Percentiles rank a stretch among this genome's conserved stretches.
phyloP scores from a whole-genome alignment of 2,888 invertebrate genomes.

The Erebia aethiops region DNA sequence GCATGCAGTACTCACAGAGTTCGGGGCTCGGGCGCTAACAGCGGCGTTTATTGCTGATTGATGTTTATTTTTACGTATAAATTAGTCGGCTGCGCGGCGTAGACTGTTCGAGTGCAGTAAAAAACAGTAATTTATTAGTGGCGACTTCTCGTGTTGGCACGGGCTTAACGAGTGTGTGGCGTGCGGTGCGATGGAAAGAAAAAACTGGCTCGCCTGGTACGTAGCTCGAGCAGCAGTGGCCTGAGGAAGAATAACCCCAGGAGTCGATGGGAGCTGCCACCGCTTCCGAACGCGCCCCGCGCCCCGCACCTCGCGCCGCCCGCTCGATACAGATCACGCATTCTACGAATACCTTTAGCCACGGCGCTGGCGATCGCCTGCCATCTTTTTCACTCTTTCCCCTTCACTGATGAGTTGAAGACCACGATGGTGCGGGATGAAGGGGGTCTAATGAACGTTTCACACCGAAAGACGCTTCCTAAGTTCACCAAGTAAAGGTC shows the following conservation, averaged over 20 bases:
- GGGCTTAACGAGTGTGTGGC: conserved; percentile 84
- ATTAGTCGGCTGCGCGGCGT: conserved; percentile 78
- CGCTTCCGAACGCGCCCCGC: conserved; percentile 80
- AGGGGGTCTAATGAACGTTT: conserved; percentile 78
- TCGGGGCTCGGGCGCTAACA: conserved; percentile 74
- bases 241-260: conserved; percentile 84
- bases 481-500: conserved; percentile 83
- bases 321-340: conserved; percentile 83
- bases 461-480: conserved; percentile 80
- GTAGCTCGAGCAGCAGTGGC: conserved; percentile 83
- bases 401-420: conserved; percentile 63
- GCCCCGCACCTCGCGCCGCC: conserved; percentile 67
- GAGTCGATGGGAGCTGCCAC: conserved; percentile 83
- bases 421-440: conserved; percentile 66
- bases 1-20: conserved; percentile 75
- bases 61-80: conserved; percentile 81
- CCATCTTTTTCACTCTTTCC: conserved; percentile 76
- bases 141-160: conserved; percentile 86
- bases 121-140: conserved; percentile 84
- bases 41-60: conserved; percentile 76
- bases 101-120: conserved; percentile 82
- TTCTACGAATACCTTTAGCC: conserved; percentile 81
- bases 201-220: conserved; percentile 84
- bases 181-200: conserved; percentile 84
- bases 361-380: conserved; percentile 71